A percentile compares a stretch with the other conserved stretches of the same genome.
phyloP scores from a whole-genome alignment of 2,888 invertebrate genomes.

The Cerceris rybyensis region DNA sequence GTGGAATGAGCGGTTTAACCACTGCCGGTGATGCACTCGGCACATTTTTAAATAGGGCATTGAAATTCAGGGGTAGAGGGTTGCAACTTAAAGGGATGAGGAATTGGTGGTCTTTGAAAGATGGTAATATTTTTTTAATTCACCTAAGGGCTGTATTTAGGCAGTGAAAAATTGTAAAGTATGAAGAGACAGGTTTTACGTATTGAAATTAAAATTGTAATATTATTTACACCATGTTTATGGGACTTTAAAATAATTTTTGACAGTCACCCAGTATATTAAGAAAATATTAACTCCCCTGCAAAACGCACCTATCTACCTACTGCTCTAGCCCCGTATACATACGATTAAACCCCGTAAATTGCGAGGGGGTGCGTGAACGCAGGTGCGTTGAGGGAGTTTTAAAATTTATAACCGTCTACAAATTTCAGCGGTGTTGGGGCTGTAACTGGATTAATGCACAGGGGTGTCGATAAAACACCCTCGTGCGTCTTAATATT shows the following conservation, averaged over 20 bases:
- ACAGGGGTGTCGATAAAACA: conserved; percentile 56
- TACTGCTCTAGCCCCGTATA: neutral
- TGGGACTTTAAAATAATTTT: too few relatives aligned
- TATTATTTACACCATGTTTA: too few relatives aligned
- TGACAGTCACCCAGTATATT: too few relatives aligned
- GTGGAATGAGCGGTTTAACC: conserved; percentile 19
- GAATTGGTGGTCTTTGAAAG: too few relatives aligned
- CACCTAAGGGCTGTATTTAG: too few relatives aligned
- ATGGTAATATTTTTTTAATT: too few relatives aligned
- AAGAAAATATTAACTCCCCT: neutral
- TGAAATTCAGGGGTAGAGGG: neutral
- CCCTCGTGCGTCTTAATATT: conserved; percentile 59
- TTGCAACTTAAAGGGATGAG: too few relatives aligned
- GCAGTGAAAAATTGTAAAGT: too few relatives aligned
- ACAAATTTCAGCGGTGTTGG: conserved; percentile 61
- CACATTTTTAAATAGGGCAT: conserved; percentile 34
- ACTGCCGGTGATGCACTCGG: conserved; percentile 16
- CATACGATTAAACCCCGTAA: conserved; percentile 51
- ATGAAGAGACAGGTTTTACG: too few relatives aligned
- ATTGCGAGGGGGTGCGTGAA: conserved; percentile 14
- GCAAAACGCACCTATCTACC: neutral
- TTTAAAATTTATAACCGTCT: conserved; percentile 69
- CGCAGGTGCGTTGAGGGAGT: conserved; percentile 63
- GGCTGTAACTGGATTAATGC: conserved; percentile 62
- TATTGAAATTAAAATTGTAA: too few relatives aligned